These are phyloP conservation scores for Piprites chloris DNA, from an alignment of 2,113 vertebrate species.

Conservation along the genomic window DNA sequence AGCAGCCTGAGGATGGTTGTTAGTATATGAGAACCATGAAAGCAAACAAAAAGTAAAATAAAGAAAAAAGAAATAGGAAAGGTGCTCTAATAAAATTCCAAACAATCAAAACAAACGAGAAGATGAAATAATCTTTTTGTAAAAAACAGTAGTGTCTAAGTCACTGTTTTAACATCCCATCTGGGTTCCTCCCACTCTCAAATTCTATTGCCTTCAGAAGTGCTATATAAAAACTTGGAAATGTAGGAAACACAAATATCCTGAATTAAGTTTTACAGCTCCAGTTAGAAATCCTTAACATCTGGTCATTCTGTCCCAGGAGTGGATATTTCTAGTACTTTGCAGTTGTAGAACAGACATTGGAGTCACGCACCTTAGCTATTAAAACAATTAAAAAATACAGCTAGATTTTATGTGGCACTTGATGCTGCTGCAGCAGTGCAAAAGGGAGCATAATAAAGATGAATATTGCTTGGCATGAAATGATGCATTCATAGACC, in stretches of 20 bases:
- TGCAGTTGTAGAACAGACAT: neutral
- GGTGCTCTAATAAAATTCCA: neutral
- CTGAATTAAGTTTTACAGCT: neutral
- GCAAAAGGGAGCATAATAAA: neutral
- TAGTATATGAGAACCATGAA: neutral
- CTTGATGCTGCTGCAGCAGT: neutral
- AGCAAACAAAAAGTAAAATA: neutral
- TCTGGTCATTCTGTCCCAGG: neutral
- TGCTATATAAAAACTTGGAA: neutral
- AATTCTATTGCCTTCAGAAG: neutral
- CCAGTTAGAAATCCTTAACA: neutral
- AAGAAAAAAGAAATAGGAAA: neutral
- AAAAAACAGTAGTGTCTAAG: neutral
- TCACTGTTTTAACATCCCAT: neutral
- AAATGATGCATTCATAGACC: neutral
- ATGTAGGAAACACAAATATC: neutral
- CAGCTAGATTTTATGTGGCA: neutral
- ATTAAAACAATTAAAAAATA: neutral
- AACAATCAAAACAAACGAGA: neutral
- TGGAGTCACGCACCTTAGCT: neutral
- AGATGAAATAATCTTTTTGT: neutral
- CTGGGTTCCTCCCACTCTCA: neutral
- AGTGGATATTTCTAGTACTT: neutral
- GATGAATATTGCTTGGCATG: neutral
- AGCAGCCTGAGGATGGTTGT: neutral